Evolutionary conservation across 2,797 vertebrate species (phyloP), one percentile per base, ranked within the genome.

Genomic region (Atherinosoma microstoma): DNA sequence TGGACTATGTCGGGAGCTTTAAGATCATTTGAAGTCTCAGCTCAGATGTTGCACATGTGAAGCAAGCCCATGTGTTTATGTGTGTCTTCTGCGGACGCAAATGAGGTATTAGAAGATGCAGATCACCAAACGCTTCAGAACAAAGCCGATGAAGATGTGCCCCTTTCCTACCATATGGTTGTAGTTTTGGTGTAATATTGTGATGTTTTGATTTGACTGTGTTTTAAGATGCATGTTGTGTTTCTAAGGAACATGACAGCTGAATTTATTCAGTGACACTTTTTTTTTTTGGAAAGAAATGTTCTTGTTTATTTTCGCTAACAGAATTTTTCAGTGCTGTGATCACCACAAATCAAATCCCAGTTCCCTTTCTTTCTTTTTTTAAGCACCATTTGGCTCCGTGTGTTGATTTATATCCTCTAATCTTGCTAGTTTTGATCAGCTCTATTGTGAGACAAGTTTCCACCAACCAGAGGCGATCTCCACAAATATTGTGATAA

Each of bases 51-150:
- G 38, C 58, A 64, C 54, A 67, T 47, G 51, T 65, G 53, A 38
- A 53, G 20, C 49, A 30, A 68, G 32, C 47, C 35, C 42, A 9
- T 45, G 13, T 71, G 62, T 64, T 62, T 72, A 59, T 67, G 54
- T 70, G 29, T 22, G 22, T 73, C 15, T 74, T 29, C 12, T 53
- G 18, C 16, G 22, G 60, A 45, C 11, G 35, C 10, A 74, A 65
- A 74, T 84, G 66, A 58, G 22, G 30, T 58, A n/a, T 64, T 53
- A 42, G 11, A 65, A 57, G 51, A 38, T 11, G 18, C 45, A 47
- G 63, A 79, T 84, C 36, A 58, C 27, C 42, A 64, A 40, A 64
- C 35, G 54, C 69, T 70, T 36, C 30, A 27, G 54, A 64, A 36
- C 61, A 69, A 59, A 53, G 22, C 58, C 27, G 61, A 70, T 75